A percentile compares a stretch with the other conserved stretches of the same genome.
These are phyloP conservation scores for Pterocles burchelli DNA, from an alignment of 2,113 vertebrate genomes.

Conservation along the genomic window DNA sequence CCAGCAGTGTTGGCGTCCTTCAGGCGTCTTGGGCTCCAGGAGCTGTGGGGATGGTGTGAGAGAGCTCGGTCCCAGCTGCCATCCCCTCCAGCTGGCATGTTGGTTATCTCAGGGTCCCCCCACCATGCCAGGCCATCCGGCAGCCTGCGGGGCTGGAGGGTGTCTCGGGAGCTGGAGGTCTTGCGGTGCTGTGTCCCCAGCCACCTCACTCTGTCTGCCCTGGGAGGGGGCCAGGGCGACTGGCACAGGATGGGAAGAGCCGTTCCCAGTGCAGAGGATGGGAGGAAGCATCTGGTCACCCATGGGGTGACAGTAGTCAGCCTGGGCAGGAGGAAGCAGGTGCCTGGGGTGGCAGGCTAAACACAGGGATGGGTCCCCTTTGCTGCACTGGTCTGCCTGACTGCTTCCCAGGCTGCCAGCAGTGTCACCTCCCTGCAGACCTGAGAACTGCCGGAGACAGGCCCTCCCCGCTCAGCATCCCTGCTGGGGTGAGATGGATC, in stretches of 20 bases:
- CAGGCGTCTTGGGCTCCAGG: neutral
- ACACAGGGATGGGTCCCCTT: neutral
- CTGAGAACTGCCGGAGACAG: neutral
- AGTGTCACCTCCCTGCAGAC: neutral
- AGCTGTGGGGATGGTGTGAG: neutral
- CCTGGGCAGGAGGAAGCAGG: neutral
- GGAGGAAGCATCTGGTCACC: neutral
- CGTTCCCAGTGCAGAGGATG: rapidly evolving
- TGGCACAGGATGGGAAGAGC: too few relatives aligned
- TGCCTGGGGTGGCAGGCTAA: neutral
- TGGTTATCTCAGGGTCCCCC: neutral
- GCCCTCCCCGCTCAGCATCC: neutral
- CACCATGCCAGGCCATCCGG: neutral
- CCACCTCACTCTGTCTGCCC: neutral
- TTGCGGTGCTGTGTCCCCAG: neutral
- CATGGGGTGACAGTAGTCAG: neutral
- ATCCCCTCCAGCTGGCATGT: neutral
- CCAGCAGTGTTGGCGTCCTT: neutral
- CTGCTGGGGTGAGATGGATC: neutral
- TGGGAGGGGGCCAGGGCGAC: neutral
- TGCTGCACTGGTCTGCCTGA: neutral
- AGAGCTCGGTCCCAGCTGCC: neutral
- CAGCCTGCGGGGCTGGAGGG: neutral
- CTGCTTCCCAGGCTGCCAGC: neutral
- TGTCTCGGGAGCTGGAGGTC: neutral